phyloP scores from a whole-genome alignment of 2,113 vertebrate genomes.

The Oncorhynchus masou region DNA sequence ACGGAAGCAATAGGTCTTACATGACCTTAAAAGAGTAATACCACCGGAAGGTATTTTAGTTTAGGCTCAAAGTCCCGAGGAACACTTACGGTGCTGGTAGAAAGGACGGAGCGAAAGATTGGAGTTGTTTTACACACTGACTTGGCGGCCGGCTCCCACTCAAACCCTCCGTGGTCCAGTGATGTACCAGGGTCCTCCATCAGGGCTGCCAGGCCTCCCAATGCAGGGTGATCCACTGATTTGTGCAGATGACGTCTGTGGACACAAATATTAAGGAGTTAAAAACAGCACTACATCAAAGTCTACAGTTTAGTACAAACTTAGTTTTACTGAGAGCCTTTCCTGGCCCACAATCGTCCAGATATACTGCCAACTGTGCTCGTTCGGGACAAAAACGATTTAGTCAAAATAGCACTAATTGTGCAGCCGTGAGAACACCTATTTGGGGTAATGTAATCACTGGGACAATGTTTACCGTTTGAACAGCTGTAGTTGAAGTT shows the following conservation, averaged over 20 bases:
- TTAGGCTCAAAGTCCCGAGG: slow-evolving; percentile 23
- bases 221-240: slow-evolving; percentile 73
- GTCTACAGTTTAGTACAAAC: background rate
- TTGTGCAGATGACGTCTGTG: slow-evolving; percentile 74
- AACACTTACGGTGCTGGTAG: slow-evolving; percentile 88
- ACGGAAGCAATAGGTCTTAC: slow-evolving; percentile 45
- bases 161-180: slow-evolving; percentile 59
- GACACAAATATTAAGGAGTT: slow-evolving; percentile 8
- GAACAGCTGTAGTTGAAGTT: background rate
- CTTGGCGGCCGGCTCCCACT: slow-evolving; percentile 66
- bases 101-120: slow-evolving; percentile 79
- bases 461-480: background rate
- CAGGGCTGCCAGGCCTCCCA: slow-evolving; percentile 67
- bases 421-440: background rate
- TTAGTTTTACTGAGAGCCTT: slow-evolving; percentile 16
- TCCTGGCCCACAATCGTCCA: slow-evolving; percentile 10
- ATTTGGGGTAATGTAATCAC: background rate
- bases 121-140: slow-evolving; percentile 72
- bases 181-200: slow-evolving; percentile 56
- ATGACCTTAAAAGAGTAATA: slow-evolving; percentile 56
- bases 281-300: background rate
- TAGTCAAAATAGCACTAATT: no score
- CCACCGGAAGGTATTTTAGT: slow-evolving; percentile 39
- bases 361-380: slow-evolving; percentile 3
- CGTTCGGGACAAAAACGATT: background rate